Evolutionary conservation across 2,888 invertebrate genomes (phyloP), one percentile per base, ranked within the genome.

Genomic region (Hydroisotoma schaefferi): DNA sequence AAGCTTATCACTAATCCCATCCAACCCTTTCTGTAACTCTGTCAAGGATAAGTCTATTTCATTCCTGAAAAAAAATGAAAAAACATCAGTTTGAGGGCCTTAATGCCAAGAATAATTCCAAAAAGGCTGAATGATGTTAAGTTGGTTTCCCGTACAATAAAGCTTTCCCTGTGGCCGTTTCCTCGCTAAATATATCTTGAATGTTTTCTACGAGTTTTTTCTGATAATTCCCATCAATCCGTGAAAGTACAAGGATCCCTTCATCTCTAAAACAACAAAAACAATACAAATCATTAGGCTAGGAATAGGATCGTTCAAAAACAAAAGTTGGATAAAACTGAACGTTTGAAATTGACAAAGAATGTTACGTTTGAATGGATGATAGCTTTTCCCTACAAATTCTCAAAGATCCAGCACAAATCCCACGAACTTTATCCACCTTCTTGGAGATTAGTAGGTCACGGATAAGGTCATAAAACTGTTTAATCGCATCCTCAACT

Each of bases 341-440:
- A n/a, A n/a, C n/a, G n/a, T 33, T 33, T 33, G 8, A 10, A 33
- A 33, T 33, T 33, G 33, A 8, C 8, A 33, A 33, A 33, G 26
- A 12, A 33, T 33, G 61, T 67, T 65, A 69, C 69, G 57, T 57
- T 33, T 64, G 53, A 1, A 69, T 15, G 23, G 57, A 54, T 6
- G 54, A 29, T n/a, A 61, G 49, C 47, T 70, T 68, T 23, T 66
- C 65, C 37, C 62, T 57, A 8, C 59, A 55, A 44, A 67, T 58
- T 8, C 29, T 40, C 22, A 70, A 49, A 5, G 67, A 61, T 28
- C 66, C 69, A 10, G n/a, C n/a, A n/a, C n/a, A n/a, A n/a, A n/a
- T n/a, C n/a, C n/a, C n/a, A n/a, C n/a, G n/a, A n/a, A n/a, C n/a
- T n/a, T n/a, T n/a, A n/a, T n/a, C n/a, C n/a, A n/a, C n/a, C n/a